Conservation (phyloP, 2,113 vertebrate species). For the Nyctibius bracteatus region DNA sequence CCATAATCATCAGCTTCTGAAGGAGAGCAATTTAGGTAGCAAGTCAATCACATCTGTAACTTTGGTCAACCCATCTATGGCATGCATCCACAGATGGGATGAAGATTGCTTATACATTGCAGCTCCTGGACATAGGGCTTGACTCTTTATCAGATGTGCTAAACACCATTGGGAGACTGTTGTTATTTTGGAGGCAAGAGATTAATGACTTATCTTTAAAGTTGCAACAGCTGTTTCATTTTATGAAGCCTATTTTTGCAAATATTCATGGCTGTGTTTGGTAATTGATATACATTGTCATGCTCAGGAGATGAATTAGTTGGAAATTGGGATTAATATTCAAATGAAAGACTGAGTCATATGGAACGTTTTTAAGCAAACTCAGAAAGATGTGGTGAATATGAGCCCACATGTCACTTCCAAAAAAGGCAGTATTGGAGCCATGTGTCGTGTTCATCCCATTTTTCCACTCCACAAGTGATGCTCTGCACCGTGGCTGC, state of each 20-base stretch:
- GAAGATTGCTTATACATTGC: slow-evolving; percentile 47
- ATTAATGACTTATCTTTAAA: slow-evolving; percentile 6
- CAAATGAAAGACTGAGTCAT: not conserved
- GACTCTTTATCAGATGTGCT: not conserved
- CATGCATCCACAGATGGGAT: not conserved
- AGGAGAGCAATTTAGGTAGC: slow-evolving; percentile 38
- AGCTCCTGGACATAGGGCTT: not conserved
- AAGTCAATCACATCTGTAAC: slow-evolving; percentile 23
- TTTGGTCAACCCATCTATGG: not conserved
- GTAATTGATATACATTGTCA: slow-evolving; percentile 4
- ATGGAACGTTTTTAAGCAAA: not conserved
- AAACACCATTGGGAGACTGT: not conserved
- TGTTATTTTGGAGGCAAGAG: not conserved
- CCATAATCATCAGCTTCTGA: slow-evolving; percentile 42
- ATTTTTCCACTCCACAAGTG: not conserved
- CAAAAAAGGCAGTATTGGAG: not conserved
- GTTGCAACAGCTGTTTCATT: slow-evolving; percentile 2
- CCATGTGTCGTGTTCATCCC: not conserved
- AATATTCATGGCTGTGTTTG: not conserved
- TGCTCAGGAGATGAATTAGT: not conserved
- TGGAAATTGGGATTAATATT: not conserved
- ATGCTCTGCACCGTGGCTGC: not conserved
- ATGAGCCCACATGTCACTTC: not conserved
- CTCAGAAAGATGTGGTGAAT: slow-evolving; percentile 6
- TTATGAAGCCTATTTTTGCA: not conserved